Base-by-base conservation (phyloP, 2,888 invertebrate species). In the Mellilla xanthometata region DNA sequence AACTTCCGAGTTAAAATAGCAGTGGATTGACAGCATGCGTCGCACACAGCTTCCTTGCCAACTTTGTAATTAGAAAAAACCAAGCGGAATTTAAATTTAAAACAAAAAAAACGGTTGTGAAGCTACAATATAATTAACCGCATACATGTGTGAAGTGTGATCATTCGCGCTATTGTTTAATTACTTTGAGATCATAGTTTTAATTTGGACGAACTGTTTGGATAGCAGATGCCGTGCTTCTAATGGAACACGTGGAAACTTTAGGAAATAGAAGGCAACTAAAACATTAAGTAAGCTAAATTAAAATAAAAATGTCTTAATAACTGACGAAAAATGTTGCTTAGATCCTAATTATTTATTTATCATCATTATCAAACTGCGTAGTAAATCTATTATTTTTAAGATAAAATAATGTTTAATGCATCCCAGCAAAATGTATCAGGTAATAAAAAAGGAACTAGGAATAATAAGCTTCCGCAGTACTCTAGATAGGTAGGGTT, bases 61-160 rank as follows among this genome's bases (percentile, higher is more conserved):
- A 89, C 74, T 85, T 87, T 81, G 81, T 81, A 83, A 86, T 88
- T 84, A 83, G 74, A 80, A 72, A 73, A 72, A 78, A 78, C 72
- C 11, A n/a, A 71, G 72, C 73, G 49, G 39, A 58, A 57, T 48
- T 62, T 60, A 65, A 71, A 74, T 70, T 70, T 49, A 43, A 44
- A 45, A 47, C 36, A 69, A 65, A 70, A 69, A 71, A 67, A 32
- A 22, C 24, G 33, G 6, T 32, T 23, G 24, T 11, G 27, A n/a
- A n/a, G n/a, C n/a, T 35, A 34, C 24, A 35, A 27, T 15, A 15
- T 29, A 36, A 19, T 19, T 19, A 19, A 19, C 59, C 49, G 57
- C 53, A 52, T 71, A 72, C 72, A 77, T 72, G 72, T 75, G 72
- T 56, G 50, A 54, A 52, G 68, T 64, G 64, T 65, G 58, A 71